Percentiles rank a stretch among this genome's conserved stretches.
These are phyloP conservation scores for Nymphalis polychloros DNA, from an alignment of 2,888 invertebrate genomes.

Conservation along the genomic window DNA sequence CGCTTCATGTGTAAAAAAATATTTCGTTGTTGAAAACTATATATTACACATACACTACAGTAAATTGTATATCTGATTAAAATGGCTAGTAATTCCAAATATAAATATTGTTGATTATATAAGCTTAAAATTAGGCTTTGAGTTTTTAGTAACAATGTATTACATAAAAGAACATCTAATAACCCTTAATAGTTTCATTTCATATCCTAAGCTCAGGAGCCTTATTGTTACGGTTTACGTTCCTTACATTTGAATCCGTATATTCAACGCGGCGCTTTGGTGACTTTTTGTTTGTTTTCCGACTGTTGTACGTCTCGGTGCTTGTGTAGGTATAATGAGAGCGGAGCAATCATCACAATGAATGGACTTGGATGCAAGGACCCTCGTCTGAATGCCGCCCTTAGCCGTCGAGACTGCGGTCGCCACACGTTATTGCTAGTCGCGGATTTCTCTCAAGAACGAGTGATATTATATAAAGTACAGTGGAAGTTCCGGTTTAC, in stretches of 20 bases:
- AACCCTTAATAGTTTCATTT: constrained; percentile 10
- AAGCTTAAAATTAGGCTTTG: too few relatives aligned
- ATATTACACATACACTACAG: too few relatives aligned
- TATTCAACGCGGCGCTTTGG: constrained; percentile 28
- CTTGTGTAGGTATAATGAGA: constrained; percentile 63
- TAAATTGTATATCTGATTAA: too few relatives aligned
- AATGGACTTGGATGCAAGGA: constrained; percentile 60
- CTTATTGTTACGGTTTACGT: constrained; percentile 22
- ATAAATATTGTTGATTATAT: too few relatives aligned
- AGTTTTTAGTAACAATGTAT: neutral
- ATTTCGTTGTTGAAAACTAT: too few relatives aligned
- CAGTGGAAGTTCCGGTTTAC: neutral
- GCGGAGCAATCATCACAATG: constrained; percentile 77
- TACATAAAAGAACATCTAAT: constrained; percentile 1
- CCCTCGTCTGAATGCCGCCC: constrained; percentile 62
- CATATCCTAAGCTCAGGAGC: constrained; percentile 10
- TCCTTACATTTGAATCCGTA: constrained; percentile 22
- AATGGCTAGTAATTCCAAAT: too few relatives aligned
- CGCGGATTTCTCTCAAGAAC: constrained; percentile 19
- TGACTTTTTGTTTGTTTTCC: constrained; percentile 41
- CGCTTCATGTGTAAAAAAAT: too few relatives aligned
- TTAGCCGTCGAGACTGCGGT: constrained; percentile 42
- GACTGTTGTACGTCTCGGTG: constrained; percentile 41
- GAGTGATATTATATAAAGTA: constrained; percentile 3
- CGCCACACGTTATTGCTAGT: constrained; percentile 33